phyloP scores from a whole-genome alignment of 2,113 vertebrate genomes.

The Anguilla rostrata region DNA sequence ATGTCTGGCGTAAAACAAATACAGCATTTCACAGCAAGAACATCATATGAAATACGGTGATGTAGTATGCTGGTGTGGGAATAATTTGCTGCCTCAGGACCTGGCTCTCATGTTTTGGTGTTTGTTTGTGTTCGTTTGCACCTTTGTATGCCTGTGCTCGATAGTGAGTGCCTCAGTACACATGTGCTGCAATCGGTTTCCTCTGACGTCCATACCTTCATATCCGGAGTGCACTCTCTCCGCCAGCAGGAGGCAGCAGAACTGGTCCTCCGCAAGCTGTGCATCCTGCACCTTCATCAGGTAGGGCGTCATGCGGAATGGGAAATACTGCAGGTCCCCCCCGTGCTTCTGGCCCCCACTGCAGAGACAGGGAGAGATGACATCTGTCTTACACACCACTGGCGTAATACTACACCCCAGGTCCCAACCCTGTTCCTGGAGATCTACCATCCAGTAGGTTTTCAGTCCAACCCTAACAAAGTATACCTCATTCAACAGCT shows the following conservation, averaged over 20 bases:
- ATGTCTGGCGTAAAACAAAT: too few species aligned
- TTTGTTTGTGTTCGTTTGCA: background rate
- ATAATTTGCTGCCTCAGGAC: too few species aligned
- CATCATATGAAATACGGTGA: too few species aligned
- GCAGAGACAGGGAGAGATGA: background rate
- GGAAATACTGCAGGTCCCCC: conserved; percentile 68
- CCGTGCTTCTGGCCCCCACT: conserved; percentile 68
- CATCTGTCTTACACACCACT: background rate
- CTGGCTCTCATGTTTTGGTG: too few species aligned
- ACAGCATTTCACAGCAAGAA: too few species aligned
- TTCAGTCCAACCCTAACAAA: too few species aligned
- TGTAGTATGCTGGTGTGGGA: too few species aligned
- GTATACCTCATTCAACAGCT: too few species aligned
- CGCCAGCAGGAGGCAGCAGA: conserved; percentile 80
- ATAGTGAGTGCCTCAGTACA: too few species aligned
- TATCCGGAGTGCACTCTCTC: conserved; percentile 85
- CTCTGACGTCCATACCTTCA: conserved; percentile 69
- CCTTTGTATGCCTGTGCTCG: background rate
- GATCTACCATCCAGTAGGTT: too few species aligned
- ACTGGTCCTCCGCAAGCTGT: conserved; percentile 64
- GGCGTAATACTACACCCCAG: too few species aligned
- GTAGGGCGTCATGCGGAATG: conserved; percentile 83
- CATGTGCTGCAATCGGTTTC: background rate
- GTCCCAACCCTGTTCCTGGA: too few species aligned
- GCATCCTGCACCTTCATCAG: conserved; percentile 72